Conservation (phyloP, 2,797 vertebrate genomes). For the Threskiornis aethiopicus region DNA sequence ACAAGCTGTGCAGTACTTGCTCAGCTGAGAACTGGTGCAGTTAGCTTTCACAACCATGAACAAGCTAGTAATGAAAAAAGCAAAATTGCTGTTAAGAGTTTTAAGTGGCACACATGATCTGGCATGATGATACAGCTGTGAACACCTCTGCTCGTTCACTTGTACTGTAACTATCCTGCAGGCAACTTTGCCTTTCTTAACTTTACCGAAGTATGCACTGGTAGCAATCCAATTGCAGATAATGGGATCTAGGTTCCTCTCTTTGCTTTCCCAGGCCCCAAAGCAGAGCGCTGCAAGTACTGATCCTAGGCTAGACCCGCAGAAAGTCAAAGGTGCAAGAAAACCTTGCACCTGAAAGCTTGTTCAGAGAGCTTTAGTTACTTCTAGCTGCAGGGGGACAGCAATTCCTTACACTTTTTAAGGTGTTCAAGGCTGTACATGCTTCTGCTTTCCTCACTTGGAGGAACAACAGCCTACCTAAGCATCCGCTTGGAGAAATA, state of each 20-base stretch:
- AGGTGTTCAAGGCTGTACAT: fast-evolving
- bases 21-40: background rate
- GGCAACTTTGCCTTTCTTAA: too few species aligned
- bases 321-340: background rate
- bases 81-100: too few species aligned
- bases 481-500: background rate
- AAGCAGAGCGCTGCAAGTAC: background rate
- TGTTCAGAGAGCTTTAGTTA: background rate
- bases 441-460: background rate
- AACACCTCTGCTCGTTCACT: fast-evolving
- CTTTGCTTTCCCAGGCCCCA: background rate
- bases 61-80: background rate
- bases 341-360: background rate
- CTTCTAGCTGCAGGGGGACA: background rate
- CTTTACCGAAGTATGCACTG: background rate
- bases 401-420: fast-evolving
- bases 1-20: background rate
- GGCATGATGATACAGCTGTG: fast-evolving
- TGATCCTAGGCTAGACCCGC: background rate
- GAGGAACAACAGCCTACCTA: background rate
- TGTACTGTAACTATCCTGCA: background rate
- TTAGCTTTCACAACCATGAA: fast-evolving
- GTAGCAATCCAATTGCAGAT: too few species aligned
- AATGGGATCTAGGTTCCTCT: background rate
- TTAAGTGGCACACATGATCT: fast-evolving